Evolutionary conservation across 23 tunicate species (phyloP).

Genomic region (Corella eumyota): DNA sequence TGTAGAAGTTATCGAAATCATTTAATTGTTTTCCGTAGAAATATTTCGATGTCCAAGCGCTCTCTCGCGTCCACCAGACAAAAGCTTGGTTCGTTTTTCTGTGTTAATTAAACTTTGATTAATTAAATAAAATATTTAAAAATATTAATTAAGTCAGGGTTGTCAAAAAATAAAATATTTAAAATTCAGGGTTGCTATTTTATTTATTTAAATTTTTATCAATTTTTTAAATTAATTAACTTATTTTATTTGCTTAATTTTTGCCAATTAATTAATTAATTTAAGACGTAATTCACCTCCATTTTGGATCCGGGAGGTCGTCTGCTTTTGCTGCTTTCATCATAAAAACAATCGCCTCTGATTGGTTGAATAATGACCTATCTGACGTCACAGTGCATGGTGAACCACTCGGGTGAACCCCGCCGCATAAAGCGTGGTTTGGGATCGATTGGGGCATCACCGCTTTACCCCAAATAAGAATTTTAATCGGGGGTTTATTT

Average conservation of each 20-base stretch:
- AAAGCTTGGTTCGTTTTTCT: constrained; percentile 28
- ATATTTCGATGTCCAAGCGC: constrained; percentile 34
- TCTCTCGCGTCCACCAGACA: constrained; percentile 53
- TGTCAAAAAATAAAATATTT: no score
- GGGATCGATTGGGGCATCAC: constrained; percentile 14
- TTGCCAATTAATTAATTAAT: background rate
- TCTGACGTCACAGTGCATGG: constrained; percentile 18
- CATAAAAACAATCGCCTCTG: constrained; percentile 27
- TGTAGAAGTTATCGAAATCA: constrained; percentile 24
- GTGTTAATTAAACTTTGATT: background rate
- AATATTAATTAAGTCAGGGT: no score
- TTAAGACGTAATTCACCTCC: background rate
- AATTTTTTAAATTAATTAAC: no score
- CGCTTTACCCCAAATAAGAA: constrained; percentile 3
- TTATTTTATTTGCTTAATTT: background rate
- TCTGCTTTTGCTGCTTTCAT: constrained; percentile 18
- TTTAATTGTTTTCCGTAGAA: constrained; percentile 13
- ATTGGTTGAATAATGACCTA: constrained; percentile 1
- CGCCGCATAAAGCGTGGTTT: constrained; percentile 23
- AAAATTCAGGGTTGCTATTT: no score
- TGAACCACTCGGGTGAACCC: no score
- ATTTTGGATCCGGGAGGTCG: constrained; percentile 17
- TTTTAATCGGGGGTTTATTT: no score
- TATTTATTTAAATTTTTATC: no score
- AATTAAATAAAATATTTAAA: background rate